Base-by-base conservation (phyloP, 2,113 vertebrate genomes). In the Arizona elegans region DNA sequence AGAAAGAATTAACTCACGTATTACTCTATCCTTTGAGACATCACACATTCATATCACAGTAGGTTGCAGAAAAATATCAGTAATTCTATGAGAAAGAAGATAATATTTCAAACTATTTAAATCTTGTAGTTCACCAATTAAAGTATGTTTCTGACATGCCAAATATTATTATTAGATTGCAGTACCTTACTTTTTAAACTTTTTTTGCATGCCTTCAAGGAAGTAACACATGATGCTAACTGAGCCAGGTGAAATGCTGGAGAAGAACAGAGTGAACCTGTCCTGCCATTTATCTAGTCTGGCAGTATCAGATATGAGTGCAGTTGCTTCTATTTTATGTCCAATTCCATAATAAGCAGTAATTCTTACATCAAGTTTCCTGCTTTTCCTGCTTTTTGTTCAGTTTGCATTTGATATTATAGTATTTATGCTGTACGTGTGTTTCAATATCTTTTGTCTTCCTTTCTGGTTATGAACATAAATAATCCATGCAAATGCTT, bases 171-270 rank as follows among this genome's bases (percentile, higher is more conserved):
- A 11, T 52, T 93, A 90, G 59, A 92, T 87, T 81, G 92, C 94
- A 94, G 86, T 56, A 11, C n/a, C 86, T 95, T 50, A 96, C 56
- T 95, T 96, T 93, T 97, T 47, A 10, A 96, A 91, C 93, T 95
- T 95, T 96, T 89, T 93, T 97, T 97, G 93, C 96, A 96, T 97
- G 96, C 96, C 92, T 94, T 95, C 90, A 96, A 98, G 98, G 97
- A 97, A 93, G 92, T 96, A 94, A 96, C 96, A 47, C 97, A 96
- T 93, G 97, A 96, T 93, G 91, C 94, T 58, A 92, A 94, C 95
- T 98, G 97, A 98, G 88, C 89, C 81, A 87, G 53, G 94, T 47
- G 62, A 94, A 86, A 93, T 95, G 86, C 94, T 97, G 89, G 96
- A 97, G 89, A 88, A 91, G 87, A 17, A 94, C 92, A 94, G 55